Conservation (phyloP, 2,797 vertebrate species). For the Macropus fuliginosus region DNA sequence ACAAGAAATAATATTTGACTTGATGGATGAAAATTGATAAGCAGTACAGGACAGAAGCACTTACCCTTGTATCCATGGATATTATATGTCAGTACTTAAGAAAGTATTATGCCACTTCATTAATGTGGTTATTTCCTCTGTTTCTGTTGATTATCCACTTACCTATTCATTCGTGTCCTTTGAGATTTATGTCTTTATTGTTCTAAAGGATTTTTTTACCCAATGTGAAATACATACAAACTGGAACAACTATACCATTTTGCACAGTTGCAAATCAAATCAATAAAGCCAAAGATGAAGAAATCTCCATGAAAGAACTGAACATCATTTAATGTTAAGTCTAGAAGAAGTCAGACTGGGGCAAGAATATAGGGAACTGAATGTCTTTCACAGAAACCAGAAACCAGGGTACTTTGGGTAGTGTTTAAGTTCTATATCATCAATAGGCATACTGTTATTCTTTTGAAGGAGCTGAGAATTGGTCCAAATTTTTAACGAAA, state of each 20-base stretch:
- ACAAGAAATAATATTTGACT: no score
- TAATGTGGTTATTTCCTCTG: no score
- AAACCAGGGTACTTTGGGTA: neutral
- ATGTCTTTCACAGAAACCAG: neutral
- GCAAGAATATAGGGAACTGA: neutral
- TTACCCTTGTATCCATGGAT: no score
- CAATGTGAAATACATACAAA: neutral
- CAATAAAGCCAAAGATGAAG: neutral
- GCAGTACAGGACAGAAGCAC: no score
- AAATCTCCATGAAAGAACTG: no score
- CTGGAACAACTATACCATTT: neutral
- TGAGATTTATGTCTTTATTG: neutral
- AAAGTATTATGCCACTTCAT: no score
- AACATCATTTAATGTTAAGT: neutral
- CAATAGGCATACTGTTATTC: neutral
- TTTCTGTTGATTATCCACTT: neutral
- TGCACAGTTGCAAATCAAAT: neutral
- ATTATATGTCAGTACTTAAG: no score
- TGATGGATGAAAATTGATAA: no score
- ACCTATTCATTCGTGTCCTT: neutral
- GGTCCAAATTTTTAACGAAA: neutral
- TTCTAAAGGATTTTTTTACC: neutral
- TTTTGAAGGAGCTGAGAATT: neutral
- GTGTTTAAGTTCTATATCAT: neutral
- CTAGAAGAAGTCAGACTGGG: neutral